Evolutionary conservation across 2,888 invertebrate species (phyloP).

Genomic region (Encarsia formosa): DNA sequence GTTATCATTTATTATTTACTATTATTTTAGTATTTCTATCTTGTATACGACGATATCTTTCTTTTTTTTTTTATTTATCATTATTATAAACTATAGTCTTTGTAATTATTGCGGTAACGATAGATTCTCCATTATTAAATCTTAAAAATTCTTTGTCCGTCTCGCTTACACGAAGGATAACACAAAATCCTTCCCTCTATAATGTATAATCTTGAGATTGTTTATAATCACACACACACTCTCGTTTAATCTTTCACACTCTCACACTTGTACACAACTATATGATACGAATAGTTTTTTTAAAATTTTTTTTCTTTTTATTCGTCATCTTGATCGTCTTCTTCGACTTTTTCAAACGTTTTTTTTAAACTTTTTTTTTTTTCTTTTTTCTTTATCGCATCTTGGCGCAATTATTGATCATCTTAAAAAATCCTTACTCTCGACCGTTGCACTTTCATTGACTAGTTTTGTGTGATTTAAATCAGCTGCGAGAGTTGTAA

Average conservation of each 20-base stretch:
- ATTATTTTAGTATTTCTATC: constrained; percentile 15
- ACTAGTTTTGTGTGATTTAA: constrained; percentile 46
- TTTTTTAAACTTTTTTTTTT: constrained; percentile 14
- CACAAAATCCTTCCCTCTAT: neutral
- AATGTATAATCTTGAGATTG: neutral
- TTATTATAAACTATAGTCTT: constrained; percentile 29
- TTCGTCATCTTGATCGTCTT: constrained; percentile 3
- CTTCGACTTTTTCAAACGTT: constrained; percentile 9
- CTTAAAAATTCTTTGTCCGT: no score
- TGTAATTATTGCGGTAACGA: constrained; percentile 31
- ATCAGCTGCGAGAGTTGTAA: no score
- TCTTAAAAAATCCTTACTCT: constrained; percentile 36
- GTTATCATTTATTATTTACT: constrained; percentile 25
- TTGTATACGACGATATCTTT: constrained; percentile 10
- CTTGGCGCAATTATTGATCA: constrained; percentile 36
- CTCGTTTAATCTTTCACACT: constrained; percentile 6
- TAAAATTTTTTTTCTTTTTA: no score
- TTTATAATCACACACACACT: constrained; percentile 9
- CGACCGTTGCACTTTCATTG: constrained; percentile 52
- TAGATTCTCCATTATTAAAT: constrained; percentile 21
- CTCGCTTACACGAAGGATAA: no score
- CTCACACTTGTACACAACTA: neutral
- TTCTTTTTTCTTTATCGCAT: constrained; percentile 14
- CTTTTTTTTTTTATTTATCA: neutral
- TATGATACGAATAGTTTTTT: neutral